These are phyloP conservation scores for Osmerus mordax DNA, from an alignment of 2,113 vertebrate genomes.

Conservation along the genomic window DNA sequence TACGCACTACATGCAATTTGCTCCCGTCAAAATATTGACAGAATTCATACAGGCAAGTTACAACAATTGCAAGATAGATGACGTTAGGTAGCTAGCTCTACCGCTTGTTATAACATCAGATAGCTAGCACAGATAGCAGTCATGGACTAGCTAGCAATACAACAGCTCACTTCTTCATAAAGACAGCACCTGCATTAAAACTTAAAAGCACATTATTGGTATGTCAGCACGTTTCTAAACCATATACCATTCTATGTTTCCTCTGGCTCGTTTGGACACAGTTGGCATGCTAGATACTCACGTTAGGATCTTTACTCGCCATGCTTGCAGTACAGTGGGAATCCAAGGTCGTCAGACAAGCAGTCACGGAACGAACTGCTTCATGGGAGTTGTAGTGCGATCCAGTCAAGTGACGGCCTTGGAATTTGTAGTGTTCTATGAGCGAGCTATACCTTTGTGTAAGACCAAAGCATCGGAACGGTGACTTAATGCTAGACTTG, in stretches of 20 bases:
- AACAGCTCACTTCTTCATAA: no score
- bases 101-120: neutral
- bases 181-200: no score
- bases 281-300: slow-evolving; percentile 43
- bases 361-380: slow-evolving; percentile 22
- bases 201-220: no score
- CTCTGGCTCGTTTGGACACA: no score
- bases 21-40: no score
- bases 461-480: no score
- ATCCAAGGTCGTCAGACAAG: slow-evolving; percentile 57
- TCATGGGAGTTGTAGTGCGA: slow-evolving; percentile 56
- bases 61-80: neutral
- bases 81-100: neutral
- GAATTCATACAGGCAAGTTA: no score
- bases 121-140: neutral
- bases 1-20: no score
- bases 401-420: neutral
- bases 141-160: no score
- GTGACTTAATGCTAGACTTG: neutral
- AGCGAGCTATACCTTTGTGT: no score
- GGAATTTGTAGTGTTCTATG: neutral
- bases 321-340: slow-evolving; percentile 50
- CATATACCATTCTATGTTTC: no score
- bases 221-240: no score
- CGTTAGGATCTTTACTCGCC: slow-evolving; percentile 65